Base-by-base conservation (phyloP, 2,888 invertebrate species). In the Drosophila mimica region DNA sequence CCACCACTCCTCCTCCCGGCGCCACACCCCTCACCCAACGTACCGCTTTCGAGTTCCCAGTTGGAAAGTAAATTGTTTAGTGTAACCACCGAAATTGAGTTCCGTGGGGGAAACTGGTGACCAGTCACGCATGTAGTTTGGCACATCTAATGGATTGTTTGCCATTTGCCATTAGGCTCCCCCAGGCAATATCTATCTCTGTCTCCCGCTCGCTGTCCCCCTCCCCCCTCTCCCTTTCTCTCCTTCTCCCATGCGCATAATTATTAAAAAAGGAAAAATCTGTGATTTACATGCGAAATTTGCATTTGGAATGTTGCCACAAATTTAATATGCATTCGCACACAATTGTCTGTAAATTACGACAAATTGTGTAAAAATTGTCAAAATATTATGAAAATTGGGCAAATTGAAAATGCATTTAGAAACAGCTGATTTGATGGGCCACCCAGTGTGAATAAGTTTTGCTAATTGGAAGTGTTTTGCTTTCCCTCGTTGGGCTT, bases 141-240 rank as follows among this genome's bases (percentile, higher is more conserved):
- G 71, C 79, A 70, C 62, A 72, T 76, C 79, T 81, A 83, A 82
- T 82, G 79, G 80, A 83, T 83, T 83, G 79, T 83, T 78, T 75
- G 75, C 60, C 65, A 79, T 74, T 68, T 71, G 46, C 53, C 40
- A 60, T 46, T 49, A 61, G 61, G 70, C 40, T 9, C 38, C 68
- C 53, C 38, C 46, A 15, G 52, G 67, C 69, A 52, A 5, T 46
- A 48, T 17, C 56, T 34, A 31, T 51, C 61, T 56, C n/a, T 38
- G 28, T 54, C 34, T 54, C 53, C 15, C 9, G 0, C 9, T 20
- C 20, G 28, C 13, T n/a, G 0, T 28, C 38, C 0, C 7, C n/a
- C 25, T 25, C 34, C n/a, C n/a, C 31, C 0, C 2, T n/a, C 31
- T 48, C 1, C 7, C 28, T 1, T 1, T 4, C 13, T 36, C 8